A percentile compares a stretch with the other conserved stretches of the same genome.
phyloP scores from a whole-genome alignment of 2,888 invertebrate genomes.

The Dioctria rufipes region DNA sequence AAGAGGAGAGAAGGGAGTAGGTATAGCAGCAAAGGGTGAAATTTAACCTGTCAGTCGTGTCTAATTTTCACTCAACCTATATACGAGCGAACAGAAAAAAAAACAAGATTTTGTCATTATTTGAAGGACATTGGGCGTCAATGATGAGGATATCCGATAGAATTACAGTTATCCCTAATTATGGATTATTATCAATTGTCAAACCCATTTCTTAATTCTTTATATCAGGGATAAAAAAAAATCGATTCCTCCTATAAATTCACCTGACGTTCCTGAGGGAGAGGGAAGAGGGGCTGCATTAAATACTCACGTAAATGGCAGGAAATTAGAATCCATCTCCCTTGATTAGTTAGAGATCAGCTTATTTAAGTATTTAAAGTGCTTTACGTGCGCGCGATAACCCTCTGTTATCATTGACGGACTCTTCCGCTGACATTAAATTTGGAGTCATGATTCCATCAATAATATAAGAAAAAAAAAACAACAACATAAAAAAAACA shows the following conservation, averaged over 20 bases:
- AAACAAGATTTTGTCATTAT: conserved; percentile 44
- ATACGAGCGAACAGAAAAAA: neutral
- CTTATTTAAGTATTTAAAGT: conserved; percentile 23
- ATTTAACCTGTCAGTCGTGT: neutral
- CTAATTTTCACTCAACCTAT: conserved; percentile 30
- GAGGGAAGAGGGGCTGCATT: neutral
- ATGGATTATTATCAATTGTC: conserved; percentile 49
- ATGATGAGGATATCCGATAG: neutral
- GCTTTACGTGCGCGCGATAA: conserved; percentile 8
- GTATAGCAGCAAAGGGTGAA: conserved; percentile 51
- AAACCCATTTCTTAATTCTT: conserved; percentile 41
- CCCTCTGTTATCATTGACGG: neutral
- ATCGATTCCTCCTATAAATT: too few relatives aligned
- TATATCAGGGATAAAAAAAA: too few relatives aligned
- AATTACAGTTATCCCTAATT: neutral
- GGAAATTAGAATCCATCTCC: conserved; percentile 43
- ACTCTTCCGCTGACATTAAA: neutral
- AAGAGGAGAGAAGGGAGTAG: neutral
- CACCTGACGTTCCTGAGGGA: too few relatives aligned
- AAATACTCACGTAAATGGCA: conserved; percentile 37
- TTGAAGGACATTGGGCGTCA: neutral
- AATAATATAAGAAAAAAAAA: neutral
- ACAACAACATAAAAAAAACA: neutral
- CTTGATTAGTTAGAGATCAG: conserved; percentile 17
- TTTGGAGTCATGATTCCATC: neutral